A percentile compares a stretch with the other conserved stretches of the same genome.
Conservation (phyloP, 37 sponge, comb jelly and placozoan genomes). For the Agelas oroides region DNA sequence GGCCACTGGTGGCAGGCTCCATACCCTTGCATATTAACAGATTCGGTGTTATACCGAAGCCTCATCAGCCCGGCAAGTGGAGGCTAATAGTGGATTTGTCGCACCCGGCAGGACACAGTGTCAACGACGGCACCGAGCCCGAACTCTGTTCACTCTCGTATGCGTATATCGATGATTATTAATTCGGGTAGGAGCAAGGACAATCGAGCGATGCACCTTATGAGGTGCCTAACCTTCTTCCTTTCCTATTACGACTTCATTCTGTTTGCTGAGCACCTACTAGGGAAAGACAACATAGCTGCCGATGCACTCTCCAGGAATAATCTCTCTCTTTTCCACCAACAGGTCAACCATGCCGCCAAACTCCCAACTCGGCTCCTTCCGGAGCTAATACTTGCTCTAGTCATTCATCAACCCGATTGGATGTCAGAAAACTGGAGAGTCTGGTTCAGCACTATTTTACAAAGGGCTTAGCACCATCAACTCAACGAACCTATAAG, state of each 20-base stretch:
- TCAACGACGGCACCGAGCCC: constrained; percentile 35
- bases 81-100: constrained; percentile 48
- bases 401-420: constrained; percentile 13
- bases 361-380: neutral
- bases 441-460: neutral
- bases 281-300: constrained; percentile 29
- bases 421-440: constrained; percentile 51
- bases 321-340: constrained; percentile 11
- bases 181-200: constrained; percentile 28
- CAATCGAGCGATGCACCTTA: constrained; percentile 37
- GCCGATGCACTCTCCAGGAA: constrained; percentile 50
- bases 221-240: constrained; percentile 51
- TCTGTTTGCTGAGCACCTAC: constrained; percentile 42
- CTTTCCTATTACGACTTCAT: constrained; percentile 1
- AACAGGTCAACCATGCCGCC: constrained; percentile 1
- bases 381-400: neutral
- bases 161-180: constrained; percentile 18
- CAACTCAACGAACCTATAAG: neutral
- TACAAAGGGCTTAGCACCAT: constrained; percentile 32
- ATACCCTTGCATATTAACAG: constrained; percentile 23
- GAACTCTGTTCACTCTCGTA: constrained; percentile 25
- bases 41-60: constrained; percentile 48
- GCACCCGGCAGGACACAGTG: constrained; percentile 1
- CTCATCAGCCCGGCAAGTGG: constrained; percentile 32
- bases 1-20: neutral